Conservation (phyloP, 2,113 vertebrate genomes). For the Lichenostomus cassidix region DNA sequence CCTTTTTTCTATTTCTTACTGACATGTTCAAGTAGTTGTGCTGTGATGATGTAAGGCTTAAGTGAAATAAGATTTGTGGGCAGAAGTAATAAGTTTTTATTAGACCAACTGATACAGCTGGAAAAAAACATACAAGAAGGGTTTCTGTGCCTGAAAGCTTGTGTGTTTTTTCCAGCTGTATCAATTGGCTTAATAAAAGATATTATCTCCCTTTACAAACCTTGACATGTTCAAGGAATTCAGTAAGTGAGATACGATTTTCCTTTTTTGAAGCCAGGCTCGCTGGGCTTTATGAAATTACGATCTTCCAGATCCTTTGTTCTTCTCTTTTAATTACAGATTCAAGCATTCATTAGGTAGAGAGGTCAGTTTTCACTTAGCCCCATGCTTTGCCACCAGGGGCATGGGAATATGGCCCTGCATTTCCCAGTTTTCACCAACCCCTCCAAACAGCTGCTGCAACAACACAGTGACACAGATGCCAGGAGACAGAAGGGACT, state of each 20-base stretch:
- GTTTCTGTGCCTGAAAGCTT: constrained; percentile 34
- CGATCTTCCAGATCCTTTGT: neutral
- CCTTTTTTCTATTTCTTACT: neutral
- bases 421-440: neutral
- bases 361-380: neutral
- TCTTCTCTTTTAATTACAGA: neutral
- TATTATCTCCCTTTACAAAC: constrained; percentile 48
- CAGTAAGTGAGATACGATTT: constrained; percentile 24
- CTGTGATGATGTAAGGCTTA: neutral
- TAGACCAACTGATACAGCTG: constrained; percentile 23
- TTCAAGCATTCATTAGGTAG: neutral
- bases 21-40: neutral
- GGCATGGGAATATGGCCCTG: neutral
- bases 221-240: constrained; percentile 48
- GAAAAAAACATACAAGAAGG: constrained; percentile 18
- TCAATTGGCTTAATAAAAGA: constrained; percentile 49
- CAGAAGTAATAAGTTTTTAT: constrained; percentile 42
- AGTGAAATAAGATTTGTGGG: constrained; percentile 22
- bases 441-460: neutral
- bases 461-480: neutral
- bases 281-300: neutral
- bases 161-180: constrained; percentile 40
- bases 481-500: neutral
- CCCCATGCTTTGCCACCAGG: neutral
- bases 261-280: constrained; percentile 41